phyloP scores from a whole-genome alignment of 2,113 vertebrate genomes.

The Campylomormyrus tamandua region DNA sequence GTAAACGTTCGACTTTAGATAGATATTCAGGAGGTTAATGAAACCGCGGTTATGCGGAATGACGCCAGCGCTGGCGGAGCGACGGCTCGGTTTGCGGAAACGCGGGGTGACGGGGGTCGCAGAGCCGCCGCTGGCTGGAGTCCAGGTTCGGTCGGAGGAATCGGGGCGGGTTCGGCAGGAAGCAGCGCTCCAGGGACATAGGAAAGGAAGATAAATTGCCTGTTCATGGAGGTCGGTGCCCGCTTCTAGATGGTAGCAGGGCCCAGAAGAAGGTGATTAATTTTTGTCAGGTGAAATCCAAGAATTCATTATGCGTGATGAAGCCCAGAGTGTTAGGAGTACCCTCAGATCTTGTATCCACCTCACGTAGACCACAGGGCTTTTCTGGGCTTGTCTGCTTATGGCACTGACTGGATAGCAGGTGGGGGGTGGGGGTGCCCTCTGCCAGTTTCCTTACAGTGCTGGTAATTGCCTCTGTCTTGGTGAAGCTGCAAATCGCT shows the following conservation, averaged over 20 bases:
- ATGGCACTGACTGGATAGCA: conserved; percentile 50
- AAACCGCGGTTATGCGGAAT: neutral
- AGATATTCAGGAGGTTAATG: conserved; percentile 13
- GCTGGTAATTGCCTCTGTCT: conserved; percentile 47
- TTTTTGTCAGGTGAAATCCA: conserved; percentile 59
- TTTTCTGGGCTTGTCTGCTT: neutral
- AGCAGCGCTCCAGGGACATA: conserved; percentile 44
- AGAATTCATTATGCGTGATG: conserved; percentile 51
- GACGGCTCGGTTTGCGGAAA: neutral
- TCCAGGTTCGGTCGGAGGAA: conserved; percentile 52
- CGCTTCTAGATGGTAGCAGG: conserved; percentile 42
- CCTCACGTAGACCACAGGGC: neutral
- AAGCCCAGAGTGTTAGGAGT: conserved; percentile 23
- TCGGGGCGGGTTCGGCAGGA: conserved; percentile 47
- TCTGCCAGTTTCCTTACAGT: conserved; percentile 56
- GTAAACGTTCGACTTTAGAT: neutral
- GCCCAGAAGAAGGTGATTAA: conserved; percentile 58
- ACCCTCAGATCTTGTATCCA: neutral
- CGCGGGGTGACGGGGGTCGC: neutral
- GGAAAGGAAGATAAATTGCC: conserved; percentile 64
- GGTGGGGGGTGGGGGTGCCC: conserved; percentile 52
- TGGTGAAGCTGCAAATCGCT: conserved; percentile 49
- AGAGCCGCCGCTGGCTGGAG: conserved; percentile 39
- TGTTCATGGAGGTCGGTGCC: conserved; percentile 48
- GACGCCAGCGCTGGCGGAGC: neutral